A percentile compares a stretch with the other conserved stretches of the same genome.
These are phyloP conservation scores for Stictonetta naevosa DNA, from an alignment of 2,113 vertebrate genomes.

Conservation along the genomic window DNA sequence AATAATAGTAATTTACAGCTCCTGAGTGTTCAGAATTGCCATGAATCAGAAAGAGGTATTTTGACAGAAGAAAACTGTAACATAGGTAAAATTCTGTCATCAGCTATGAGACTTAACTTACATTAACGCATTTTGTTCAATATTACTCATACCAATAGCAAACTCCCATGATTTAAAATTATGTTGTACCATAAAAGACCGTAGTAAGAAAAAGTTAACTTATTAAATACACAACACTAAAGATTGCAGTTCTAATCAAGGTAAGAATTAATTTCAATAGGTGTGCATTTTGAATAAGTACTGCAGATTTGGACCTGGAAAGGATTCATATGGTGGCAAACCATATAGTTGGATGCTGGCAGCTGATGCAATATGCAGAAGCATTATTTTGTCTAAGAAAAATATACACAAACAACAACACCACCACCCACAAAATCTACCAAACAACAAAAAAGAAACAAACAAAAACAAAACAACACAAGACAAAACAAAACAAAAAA, in stretches of 20 bases:
- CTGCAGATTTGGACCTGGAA: background rate
- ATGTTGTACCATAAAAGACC: background rate
- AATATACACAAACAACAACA: background rate
- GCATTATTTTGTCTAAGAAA: background rate
- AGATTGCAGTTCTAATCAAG: background rate
- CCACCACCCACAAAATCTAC: background rate
- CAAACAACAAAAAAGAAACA: background rate
- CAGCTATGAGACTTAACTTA: background rate
- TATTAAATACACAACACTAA: background rate
- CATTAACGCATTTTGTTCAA: background rate
- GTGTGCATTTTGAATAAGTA: background rate
- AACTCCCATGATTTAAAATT: background rate
- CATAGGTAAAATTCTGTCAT: background rate
- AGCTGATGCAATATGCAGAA: background rate
- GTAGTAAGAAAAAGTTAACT: background rate
- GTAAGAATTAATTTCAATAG: background rate
- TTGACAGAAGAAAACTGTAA: constrained; percentile 23
- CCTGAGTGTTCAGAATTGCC: background rate
- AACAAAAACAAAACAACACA: background rate
- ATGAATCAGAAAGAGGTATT: background rate
- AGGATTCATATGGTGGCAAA: background rate
- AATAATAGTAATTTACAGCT: constrained; percentile 1
- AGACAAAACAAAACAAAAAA: background rate
- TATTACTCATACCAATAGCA: background rate
- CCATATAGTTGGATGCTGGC: background rate